phyloP scores from a whole-genome alignment of 2,797 vertebrate species.

The Spinus olivaceus region DNA sequence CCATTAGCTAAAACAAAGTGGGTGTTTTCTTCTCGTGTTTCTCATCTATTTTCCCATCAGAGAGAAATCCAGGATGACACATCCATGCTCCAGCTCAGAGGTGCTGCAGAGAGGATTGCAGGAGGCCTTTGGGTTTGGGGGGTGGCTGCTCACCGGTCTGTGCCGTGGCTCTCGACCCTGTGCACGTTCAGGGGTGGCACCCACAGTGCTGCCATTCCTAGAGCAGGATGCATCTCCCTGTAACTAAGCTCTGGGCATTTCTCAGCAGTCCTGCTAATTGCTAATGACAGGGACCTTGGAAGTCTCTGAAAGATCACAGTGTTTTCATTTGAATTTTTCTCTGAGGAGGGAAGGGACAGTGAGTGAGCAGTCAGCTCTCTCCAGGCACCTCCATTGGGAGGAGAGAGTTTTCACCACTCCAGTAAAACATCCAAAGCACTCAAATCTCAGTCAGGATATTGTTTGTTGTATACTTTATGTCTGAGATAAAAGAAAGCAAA shows the following conservation, averaged over 20 bases:
- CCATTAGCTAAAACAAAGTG: slow-evolving; percentile 23
- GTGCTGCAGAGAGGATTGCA: not conserved
- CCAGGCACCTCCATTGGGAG: not conserved
- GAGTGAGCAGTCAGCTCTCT: not conserved
- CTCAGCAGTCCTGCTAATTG: not conserved
- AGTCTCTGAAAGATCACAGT: not conserved
- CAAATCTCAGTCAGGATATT: not conserved
- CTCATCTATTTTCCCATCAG: not conserved
- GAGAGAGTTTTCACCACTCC: not conserved
- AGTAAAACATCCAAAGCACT: not conserved
- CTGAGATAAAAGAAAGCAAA: not conserved
- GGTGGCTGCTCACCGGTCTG: not conserved
- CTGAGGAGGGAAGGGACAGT: not conserved
- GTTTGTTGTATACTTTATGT: not conserved
- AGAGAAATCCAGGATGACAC: not conserved
- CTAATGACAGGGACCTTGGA: not conserved
- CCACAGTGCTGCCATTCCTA: fast-evolving
- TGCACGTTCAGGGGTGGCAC: not conserved
- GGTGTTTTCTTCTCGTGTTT: not conserved
- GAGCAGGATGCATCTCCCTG: not conserved
- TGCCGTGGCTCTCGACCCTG: not conserved
- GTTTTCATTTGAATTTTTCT: not conserved
- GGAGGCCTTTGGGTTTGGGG: not conserved
- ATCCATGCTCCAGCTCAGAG: not conserved
- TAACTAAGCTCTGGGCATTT: not conserved